Evolutionary conservation across 2,113 vertebrate genomes (phyloP).

Genomic region (Sorex fumeus): DNA sequence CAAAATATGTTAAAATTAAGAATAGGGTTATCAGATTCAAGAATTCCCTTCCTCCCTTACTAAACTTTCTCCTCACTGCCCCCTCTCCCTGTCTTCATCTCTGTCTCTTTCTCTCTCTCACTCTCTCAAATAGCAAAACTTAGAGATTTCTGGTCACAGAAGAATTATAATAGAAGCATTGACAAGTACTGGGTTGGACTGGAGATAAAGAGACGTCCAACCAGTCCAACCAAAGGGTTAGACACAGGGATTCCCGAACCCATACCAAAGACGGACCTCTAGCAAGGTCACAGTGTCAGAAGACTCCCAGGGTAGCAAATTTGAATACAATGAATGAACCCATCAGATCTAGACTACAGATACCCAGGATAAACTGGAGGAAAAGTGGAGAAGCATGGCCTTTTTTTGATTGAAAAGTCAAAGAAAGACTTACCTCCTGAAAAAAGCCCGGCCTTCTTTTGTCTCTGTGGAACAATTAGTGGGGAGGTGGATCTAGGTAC

Average conservation of each 20-base stretch:
- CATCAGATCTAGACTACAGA: background rate
- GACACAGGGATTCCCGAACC: background rate
- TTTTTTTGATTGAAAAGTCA: background rate
- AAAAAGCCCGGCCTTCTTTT: background rate
- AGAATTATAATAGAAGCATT: conserved; percentile 23
- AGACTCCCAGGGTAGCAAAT: background rate
- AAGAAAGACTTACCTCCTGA: background rate
- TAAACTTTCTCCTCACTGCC: too few relatives aligned
- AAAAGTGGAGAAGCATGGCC: background rate
- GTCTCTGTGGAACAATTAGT: background rate
- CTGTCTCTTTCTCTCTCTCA: background rate
- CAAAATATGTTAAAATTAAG: background rate
- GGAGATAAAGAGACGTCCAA: conserved; percentile 27
- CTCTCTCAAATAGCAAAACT: conserved; percentile 7
- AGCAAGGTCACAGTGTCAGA: conserved; percentile 32
- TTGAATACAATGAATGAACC: background rate
- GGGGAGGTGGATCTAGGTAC: background rate
- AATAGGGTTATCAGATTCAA: conserved; percentile 28
- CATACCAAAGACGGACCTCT: background rate
- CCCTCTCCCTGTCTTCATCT: background rate
- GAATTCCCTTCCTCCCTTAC: background rate
- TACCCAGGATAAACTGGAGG: background rate
- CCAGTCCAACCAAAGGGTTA: conserved; percentile 20
- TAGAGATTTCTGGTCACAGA: background rate
- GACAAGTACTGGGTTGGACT: background rate